phyloP scores from a whole-genome alignment of 2,113 vertebrate genomes.

The Istiophorus platypterus region DNA sequence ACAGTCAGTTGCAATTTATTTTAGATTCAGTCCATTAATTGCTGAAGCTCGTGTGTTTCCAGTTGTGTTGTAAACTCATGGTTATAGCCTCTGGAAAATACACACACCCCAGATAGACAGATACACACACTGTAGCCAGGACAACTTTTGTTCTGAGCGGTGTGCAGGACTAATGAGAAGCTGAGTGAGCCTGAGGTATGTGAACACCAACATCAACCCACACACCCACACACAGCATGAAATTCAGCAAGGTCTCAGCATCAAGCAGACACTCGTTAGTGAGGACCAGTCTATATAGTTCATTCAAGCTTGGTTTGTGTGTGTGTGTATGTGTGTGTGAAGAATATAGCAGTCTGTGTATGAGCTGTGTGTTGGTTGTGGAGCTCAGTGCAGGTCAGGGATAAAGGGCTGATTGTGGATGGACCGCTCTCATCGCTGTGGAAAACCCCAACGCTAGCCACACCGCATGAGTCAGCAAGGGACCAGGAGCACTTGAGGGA shows the following conservation, averaged over 20 bases:
- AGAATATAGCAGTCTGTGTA: constrained; percentile 36
- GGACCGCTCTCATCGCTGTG: constrained; percentile 63
- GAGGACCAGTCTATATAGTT: constrained; percentile 48
- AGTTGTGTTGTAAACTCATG: constrained; percentile 54
- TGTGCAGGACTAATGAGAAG: constrained; percentile 68
- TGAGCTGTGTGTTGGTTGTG: constrained; percentile 22
- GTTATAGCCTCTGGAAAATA: constrained; percentile 53
- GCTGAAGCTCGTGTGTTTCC: constrained; percentile 61
- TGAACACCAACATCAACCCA: constrained; percentile 68
- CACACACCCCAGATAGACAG: constrained; percentile 35
- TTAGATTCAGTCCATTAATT: constrained; percentile 43
- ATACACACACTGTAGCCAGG: constrained; percentile 16
- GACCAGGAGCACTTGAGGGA: constrained; percentile 24
- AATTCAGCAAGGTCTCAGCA: constrained; percentile 37
- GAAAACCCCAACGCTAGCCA: constrained; percentile 73
- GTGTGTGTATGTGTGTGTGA: constrained; percentile 29
- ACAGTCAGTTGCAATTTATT: constrained; percentile 28
- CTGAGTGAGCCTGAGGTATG: constrained; percentile 58
- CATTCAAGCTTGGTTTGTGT: constrained; percentile 40
- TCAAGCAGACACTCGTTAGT: constrained; percentile 60
- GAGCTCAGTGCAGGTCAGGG: constrained; percentile 44
- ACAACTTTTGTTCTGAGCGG: constrained; percentile 57
- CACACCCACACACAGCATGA: constrained; percentile 49
- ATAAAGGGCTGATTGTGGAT: constrained; percentile 75
- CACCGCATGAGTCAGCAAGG: constrained; percentile 71